These are phyloP conservation scores for Poecilia wingei DNA, from an alignment of 2,797 vertebrate genomes.

Conservation along the genomic window DNA sequence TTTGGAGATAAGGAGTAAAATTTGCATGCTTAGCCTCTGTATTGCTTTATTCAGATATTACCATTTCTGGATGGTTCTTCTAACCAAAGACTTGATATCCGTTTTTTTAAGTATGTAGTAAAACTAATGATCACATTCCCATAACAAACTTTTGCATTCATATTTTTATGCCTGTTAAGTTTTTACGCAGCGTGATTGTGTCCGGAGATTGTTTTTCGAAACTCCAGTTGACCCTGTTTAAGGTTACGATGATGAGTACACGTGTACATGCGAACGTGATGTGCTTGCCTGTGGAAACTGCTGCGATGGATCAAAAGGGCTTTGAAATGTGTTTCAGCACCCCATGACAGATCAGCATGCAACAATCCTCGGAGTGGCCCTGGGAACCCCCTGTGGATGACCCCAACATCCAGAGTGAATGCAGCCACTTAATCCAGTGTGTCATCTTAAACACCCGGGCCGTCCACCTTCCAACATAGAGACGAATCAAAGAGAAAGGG, in stretches of 20 bases:
- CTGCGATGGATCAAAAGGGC: constrained; percentile 61
- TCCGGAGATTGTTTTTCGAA: constrained; percentile 26
- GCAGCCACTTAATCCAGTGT: constrained; percentile 67
- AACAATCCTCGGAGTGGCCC: constrained; percentile 53
- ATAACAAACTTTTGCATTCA: neutral
- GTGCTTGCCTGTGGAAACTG: constrained; percentile 52
- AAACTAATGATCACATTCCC: neutral
- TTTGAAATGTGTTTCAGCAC: constrained; percentile 67
- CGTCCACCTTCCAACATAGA: constrained; percentile 63
- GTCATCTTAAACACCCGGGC: constrained; percentile 66
- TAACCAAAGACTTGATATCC: neutral
- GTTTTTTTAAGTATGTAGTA: too few species aligned
- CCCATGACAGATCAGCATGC: constrained; percentile 67
- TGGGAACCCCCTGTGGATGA: constrained; percentile 55
- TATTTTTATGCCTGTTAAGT: constrained; percentile 12
- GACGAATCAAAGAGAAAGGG: constrained; percentile 59
- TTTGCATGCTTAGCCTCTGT: neutral
- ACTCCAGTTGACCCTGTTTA: constrained; percentile 48
- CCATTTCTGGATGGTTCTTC: neutral
- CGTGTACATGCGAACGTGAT: constrained; percentile 33
- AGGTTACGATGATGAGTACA: constrained; percentile 39
- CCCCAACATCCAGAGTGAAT: constrained; percentile 61
- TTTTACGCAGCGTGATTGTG: constrained; percentile 17
- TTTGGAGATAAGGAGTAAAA: neutral
- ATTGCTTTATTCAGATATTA: neutral